These are phyloP conservation scores for Protonemura montana DNA, from an alignment of 2,888 invertebrate species.

Conservation along the genomic window DNA sequence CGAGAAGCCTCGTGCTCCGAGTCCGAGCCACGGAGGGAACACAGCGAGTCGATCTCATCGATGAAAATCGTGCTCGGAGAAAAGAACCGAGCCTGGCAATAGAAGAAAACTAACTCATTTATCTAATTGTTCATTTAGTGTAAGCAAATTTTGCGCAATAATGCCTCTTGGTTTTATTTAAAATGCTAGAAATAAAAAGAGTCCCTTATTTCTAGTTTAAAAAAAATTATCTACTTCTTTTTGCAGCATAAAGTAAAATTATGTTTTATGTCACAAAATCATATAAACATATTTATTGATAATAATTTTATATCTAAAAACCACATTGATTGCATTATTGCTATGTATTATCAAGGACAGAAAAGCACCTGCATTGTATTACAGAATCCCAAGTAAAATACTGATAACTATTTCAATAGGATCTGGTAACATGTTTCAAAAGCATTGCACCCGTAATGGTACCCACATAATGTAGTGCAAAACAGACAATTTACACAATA, in stretches of 20 bases:
- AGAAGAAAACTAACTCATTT: slow-evolving; percentile 37
- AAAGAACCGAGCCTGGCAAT: slow-evolving; percentile 88
- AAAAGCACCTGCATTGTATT: not conserved
- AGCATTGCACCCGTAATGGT: not conserved
- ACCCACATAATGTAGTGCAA: not conserved
- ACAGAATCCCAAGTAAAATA: not conserved
- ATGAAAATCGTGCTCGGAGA: slow-evolving; percentile 99
- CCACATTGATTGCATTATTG: not conserved
- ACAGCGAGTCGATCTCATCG: slow-evolving; percentile 98
- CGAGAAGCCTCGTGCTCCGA: slow-evolving; percentile 98
- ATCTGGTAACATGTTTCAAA: not conserved
- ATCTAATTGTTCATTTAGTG: not conserved
- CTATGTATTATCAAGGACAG: not conserved
- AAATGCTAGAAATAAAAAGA: not conserved
- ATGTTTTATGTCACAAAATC: not conserved
- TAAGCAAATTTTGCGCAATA: no score
- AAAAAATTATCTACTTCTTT: not conserved
- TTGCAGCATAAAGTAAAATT: not conserved
- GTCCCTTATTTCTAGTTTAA: no score
- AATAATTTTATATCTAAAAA: not conserved
- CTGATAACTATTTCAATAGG: not conserved
- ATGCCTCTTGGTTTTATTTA: no score
- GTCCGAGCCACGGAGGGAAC: slow-evolving; percentile 93
- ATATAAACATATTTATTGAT: not conserved
- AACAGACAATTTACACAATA: no score